These are phyloP conservation scores for Sycobia sp. DNA, from an alignment of 1,140 invertebrate genomes.

Conservation along the genomic window DNA sequence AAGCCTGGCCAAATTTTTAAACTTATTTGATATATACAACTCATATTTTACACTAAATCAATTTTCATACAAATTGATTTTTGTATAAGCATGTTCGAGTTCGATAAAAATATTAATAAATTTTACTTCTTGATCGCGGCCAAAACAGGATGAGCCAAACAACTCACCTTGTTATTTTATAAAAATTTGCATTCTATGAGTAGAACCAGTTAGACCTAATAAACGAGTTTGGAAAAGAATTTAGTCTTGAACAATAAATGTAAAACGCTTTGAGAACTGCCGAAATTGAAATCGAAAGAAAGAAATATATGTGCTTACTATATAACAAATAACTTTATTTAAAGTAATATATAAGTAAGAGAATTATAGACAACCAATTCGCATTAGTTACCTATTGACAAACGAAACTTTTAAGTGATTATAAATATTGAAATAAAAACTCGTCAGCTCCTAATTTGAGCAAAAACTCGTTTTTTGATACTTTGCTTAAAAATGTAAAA, in stretches of 20 bases:
- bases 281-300: neutral
- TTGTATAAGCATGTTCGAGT: slow-evolving; percentile 22
- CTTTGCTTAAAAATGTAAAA: neutral
- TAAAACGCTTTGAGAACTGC: slow-evolving; percentile 4
- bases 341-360: neutral
- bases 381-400: slow-evolving; percentile 10
- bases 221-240: neutral
- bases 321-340: slow-evolving; percentile 20
- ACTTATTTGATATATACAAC: slow-evolving; percentile 15
- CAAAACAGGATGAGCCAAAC: neutral
- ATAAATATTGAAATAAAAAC: slow-evolving; percentile 1
- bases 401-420: slow-evolving; percentile 25
- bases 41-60: neutral
- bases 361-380: slow-evolving; percentile 2
- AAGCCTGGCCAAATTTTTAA: slow-evolving; percentile 31
- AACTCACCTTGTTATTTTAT: slow-evolving; percentile 24
- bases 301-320: slow-evolving; percentile 14
- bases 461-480: slow-evolving; percentile 4
- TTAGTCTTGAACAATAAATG: slow-evolving; percentile 17
- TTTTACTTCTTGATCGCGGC: too few relatives aligned
- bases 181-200: slow-evolving; percentile 7
- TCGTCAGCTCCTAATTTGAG: neutral
- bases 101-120: slow-evolving; percentile 13
- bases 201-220: neutral
- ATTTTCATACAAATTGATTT: slow-evolving; percentile 22